Evolutionary conservation across 2,113 vertebrate species (phyloP).

Genomic region (Marmota monax): DNA sequence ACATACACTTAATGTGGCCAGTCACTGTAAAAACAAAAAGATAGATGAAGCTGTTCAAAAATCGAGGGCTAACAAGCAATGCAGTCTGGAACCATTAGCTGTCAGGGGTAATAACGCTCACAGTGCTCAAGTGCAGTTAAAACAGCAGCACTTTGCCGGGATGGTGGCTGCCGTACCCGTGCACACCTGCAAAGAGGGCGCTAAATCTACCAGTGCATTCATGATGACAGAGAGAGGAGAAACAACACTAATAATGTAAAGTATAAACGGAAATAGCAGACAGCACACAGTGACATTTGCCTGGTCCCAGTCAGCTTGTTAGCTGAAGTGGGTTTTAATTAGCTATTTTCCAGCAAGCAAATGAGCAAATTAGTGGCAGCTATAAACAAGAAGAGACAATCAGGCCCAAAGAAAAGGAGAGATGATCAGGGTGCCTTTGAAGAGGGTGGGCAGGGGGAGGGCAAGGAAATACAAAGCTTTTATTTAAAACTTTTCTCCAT

Average conservation of each 20-base stretch:
- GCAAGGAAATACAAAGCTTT: conserved; percentile 76
- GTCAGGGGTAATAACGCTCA: conserved; percentile 91
- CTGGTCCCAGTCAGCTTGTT: conserved; percentile 99
- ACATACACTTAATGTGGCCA: conserved; percentile 91
- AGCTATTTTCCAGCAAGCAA: conserved; percentile 99
- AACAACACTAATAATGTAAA: conserved; percentile 92
- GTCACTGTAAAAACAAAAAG: conserved; percentile 92
- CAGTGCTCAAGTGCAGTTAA: conserved; percentile 87
- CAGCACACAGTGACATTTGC: conserved; percentile 95
- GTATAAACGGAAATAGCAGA: conserved; percentile 93
- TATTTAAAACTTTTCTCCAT: conserved; percentile 81
- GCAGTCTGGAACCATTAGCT: conserved; percentile 91
- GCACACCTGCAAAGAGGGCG: conserved; percentile 91
- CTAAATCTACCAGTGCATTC: conserved; percentile 88
- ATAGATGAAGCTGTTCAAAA: conserved; percentile 91
- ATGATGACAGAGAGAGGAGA: conserved; percentile 90
- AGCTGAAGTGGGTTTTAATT: conserved; percentile 99
- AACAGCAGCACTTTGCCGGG: conserved; percentile 85
- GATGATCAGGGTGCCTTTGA: conserved; percentile 81
- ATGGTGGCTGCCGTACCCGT: conserved; percentile 84
- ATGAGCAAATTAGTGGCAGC: conserved; percentile 97
- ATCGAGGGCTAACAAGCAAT: conserved; percentile 89
- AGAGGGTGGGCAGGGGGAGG: background rate
- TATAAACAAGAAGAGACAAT: conserved; percentile 96
- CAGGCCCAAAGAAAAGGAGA: conserved; percentile 89